Evolutionary conservation across 1,140 invertebrate genomes (phyloP), one percentile per base, ranked within the genome.

Genomic region (Rhopalosiphum padi): DNA sequence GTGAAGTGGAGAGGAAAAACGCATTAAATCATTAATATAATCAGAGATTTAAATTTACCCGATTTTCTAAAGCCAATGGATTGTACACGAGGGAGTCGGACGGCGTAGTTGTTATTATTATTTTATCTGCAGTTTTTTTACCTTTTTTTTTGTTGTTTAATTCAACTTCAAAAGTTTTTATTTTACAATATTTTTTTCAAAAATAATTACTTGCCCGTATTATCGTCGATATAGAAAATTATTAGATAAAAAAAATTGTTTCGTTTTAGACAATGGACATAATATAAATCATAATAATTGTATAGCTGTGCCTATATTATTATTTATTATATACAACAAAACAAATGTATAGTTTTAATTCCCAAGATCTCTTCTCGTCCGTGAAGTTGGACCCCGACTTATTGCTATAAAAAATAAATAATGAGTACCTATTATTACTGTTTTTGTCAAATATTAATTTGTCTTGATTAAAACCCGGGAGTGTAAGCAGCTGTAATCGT

Each of bases 11-110:
- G 35, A 25, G 35, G 88, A 68, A 68, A 90, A 90, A 90, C 15
- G 53, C 91, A 37, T 93, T 93, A 86, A 85, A 93, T 85, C 82
- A 93, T 93, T 93, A 85, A 93, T 55, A 93, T 43, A 43, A 93
- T 93, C 48, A 41, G 82, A 93, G 46, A 93, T 93, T 93, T 93
- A 85, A 82, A 86, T 86, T 86, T 86, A 41, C 60, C 35, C n/a
- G 68, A 83, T 60, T 82, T 51, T 25, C 35, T 53, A 89, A 89
- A 53, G 51, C 48, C n/a, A 41, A 89, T 89, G 41, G 85, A 77
- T 86, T 30, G 85, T 46, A 86, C 25, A 30, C 37, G 43, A 48
- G 41, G 41, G 43, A 46, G 43, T 1, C 11, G 9, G 60, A 68
- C 48, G 35, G n/a, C 46, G 41, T 41, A 11, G 83, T 25, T 85